Conservation (phyloP, 2,113 vertebrate species). For the Heliornis fulica region DNA sequence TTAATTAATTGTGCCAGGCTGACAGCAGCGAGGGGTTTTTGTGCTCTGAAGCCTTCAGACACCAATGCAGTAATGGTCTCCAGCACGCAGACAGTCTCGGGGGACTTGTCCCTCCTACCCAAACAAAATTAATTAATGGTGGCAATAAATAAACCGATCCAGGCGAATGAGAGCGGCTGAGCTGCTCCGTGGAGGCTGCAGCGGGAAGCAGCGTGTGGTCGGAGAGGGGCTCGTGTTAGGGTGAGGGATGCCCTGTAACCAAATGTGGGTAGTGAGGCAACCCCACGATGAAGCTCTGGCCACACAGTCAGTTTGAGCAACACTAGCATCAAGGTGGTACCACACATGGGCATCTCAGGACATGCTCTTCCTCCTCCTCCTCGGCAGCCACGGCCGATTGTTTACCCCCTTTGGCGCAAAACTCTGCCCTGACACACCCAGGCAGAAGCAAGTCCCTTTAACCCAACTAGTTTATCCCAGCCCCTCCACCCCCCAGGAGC, state of each 20-base stretch:
- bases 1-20: slow-evolving; percentile 36
- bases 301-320: neutral
- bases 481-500: fast-evolving
- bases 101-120: slow-evolving; percentile 24
- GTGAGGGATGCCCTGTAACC: neutral
- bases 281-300: neutral
- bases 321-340: neutral
- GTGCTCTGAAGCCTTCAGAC: neutral
- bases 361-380: neutral
- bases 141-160: slow-evolving; percentile 44
- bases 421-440: fast-evolving
- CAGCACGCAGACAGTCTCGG: neutral
- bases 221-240: neutral
- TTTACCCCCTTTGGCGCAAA: neutral
- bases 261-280: neutral
- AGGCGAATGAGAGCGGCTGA: neutral
- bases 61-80: slow-evolving; percentile 45
- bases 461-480: neutral
- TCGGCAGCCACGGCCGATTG: neutral
- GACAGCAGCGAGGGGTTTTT: neutral
- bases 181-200: neutral
- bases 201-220: neutral
- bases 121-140: slow-evolving; percentile 29
- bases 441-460: neutral
- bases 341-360: neutral